Percentiles rank a stretch among this genome's conserved stretches.
phyloP scores from a whole-genome alignment of 2,113 vertebrate genomes.

The Dendropsophus ebraccatus region DNA sequence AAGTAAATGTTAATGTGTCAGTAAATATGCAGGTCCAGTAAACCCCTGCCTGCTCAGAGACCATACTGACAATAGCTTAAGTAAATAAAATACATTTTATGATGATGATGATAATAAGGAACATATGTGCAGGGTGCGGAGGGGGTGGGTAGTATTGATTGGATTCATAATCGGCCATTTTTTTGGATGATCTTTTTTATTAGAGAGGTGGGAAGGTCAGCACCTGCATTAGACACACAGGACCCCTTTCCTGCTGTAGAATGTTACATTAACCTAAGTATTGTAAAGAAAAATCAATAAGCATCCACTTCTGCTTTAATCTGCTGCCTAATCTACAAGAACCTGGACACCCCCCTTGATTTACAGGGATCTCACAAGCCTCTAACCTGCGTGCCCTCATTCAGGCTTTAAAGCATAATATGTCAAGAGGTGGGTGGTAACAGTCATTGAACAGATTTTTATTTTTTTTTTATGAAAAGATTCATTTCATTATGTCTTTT shows the following conservation, averaged over 20 bases:
- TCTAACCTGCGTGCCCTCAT: slow-evolving; percentile 10
- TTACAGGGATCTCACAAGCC: slow-evolving; percentile 21
- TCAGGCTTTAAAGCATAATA: slow-evolving; percentile 16
- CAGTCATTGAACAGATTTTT: background rate
- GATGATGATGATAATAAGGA: slow-evolving; percentile 5
- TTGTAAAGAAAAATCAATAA: slow-evolving; percentile 26
- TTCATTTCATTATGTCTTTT: background rate
- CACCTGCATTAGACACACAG: slow-evolving; percentile 4
- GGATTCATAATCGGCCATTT: slow-evolving; percentile 28
- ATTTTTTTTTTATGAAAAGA: background rate
- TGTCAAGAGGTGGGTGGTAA: slow-evolving; percentile 9
- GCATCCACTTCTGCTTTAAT: slow-evolving; percentile 29
- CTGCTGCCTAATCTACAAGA: slow-evolving; percentile 30
- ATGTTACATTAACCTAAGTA: slow-evolving; percentile 23
- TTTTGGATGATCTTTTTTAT: slow-evolving; percentile 32
- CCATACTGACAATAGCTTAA: background rate
- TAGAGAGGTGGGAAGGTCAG: slow-evolving; percentile 55
- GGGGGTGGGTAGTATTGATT: slow-evolving; percentile 9
- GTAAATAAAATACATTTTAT: slow-evolving; percentile 21
- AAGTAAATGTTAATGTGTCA: background rate
- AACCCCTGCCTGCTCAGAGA: background rate
- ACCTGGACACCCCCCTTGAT: slow-evolving; percentile 25
- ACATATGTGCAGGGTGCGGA: background rate
- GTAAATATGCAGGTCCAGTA: background rate
- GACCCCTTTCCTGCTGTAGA: background rate